Percentiles rank a stretch among this genome's conserved stretches.
Conservation (phyloP, 2,888 invertebrate species). For the Coelogynopora nodosa region DNA sequence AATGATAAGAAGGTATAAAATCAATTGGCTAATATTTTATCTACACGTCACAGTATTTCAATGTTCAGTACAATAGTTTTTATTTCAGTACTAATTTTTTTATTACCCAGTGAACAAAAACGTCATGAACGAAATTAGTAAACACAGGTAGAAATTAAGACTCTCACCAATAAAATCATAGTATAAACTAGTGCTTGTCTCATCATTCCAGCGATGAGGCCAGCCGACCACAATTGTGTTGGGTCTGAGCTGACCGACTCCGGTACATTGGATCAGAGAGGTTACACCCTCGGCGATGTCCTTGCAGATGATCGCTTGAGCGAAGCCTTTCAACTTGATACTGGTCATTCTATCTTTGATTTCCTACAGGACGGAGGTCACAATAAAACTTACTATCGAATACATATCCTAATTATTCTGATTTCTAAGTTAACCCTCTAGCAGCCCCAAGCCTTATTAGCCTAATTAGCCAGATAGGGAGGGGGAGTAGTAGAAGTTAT, state of each 20-base stretch:
- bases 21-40: no score
- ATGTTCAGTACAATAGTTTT: no score
- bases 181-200: not conserved
- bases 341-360: conserved; percentile 47
- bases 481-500: not conserved
- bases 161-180: conserved; percentile 43
- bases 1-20: no score
- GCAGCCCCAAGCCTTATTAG: no score
- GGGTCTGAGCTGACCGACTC: conserved; percentile 50
- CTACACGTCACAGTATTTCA: no score
- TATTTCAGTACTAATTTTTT: no score
- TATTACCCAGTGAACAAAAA: no score
- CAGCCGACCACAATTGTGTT: conserved; percentile 51
- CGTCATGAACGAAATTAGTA: no score
- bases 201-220: conserved; percentile 49
- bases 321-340: conserved; percentile 51
- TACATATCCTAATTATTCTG: no score
- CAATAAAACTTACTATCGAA: not conserved
- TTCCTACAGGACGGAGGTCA: conserved; percentile 38
- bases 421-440: no score
- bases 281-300: conserved; percentile 50
- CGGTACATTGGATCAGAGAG: conserved; percentile 50
- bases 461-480: no score
- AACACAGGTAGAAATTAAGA: not conserved
- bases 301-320: conserved; percentile 49